Evolutionary conservation across 2,888 invertebrate species (phyloP).

Genomic region (Megamerina dolium): DNA sequence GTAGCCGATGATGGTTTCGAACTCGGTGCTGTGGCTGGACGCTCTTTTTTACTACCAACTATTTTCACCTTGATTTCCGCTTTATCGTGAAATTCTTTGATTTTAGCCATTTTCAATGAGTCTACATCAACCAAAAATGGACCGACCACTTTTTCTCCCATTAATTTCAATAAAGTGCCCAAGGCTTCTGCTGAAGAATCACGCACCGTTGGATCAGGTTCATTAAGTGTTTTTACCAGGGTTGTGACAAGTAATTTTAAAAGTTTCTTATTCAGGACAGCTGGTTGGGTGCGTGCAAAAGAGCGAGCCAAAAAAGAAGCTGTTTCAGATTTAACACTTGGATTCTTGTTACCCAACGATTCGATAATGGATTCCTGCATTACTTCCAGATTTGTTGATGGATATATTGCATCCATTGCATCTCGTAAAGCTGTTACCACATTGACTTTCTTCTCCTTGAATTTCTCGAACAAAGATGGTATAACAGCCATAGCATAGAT

Average conservation of each 20-base stretch:
- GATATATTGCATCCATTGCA: constrained; percentile 82
- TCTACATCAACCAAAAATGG: constrained; percentile 87
- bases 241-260: constrained; percentile 74
- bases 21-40: constrained; percentile 44
- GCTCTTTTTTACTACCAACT: constrained; percentile 56
- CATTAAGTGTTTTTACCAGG: constrained; percentile 61
- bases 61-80: constrained; percentile 77
- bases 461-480: constrained; percentile 83
- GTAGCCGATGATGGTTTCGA: constrained; percentile 35
- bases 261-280: constrained; percentile 81
- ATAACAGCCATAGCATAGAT: constrained; percentile 72
- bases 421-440: constrained; percentile 84
- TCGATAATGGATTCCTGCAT: constrained; percentile 81
- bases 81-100: constrained; percentile 90
- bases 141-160: constrained; percentile 83
- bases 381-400: constrained; percentile 72
- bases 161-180: constrained; percentile 88
- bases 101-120: constrained; percentile 83
- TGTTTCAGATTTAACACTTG: constrained; percentile 81
- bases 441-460: constrained; percentile 92
- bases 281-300: constrained; percentile 73
- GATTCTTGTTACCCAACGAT: constrained; percentile 87
- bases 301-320: constrained; percentile 77
- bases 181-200: constrained; percentile 90
- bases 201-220: constrained; percentile 79